Evolutionary conservation across 2,888 invertebrate species (phyloP).

Genomic region (Azorinus chamasolen): DNA sequence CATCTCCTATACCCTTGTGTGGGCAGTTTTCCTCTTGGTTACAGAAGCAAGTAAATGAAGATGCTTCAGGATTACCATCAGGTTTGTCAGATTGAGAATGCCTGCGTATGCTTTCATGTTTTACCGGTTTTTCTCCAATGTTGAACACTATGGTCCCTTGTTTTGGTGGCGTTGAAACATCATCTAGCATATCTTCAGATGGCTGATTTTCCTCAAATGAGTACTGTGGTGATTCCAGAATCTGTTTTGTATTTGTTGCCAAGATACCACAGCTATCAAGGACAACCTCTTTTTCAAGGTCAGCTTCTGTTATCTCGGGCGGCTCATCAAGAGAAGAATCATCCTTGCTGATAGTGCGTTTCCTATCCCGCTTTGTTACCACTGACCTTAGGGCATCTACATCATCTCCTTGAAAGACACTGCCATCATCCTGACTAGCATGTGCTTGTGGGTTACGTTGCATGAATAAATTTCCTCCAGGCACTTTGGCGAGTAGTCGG

Average conservation of each 20-base stretch:
- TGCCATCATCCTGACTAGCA: background rate
- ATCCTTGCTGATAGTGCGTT: slow-evolving; percentile 52
- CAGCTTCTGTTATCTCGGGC: slow-evolving; percentile 46
- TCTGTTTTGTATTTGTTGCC: slow-evolving; percentile 81
- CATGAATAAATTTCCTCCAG: slow-evolving; percentile 49
- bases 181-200: slow-evolving; percentile 26
- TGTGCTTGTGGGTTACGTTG: slow-evolving; percentile 13
- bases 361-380: background rate
- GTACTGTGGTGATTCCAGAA: slow-evolving; percentile 61
- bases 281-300: slow-evolving; percentile 75
- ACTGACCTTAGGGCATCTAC: background rate
- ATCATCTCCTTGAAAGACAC: background rate
- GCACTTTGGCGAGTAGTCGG: slow-evolving; percentile 50
- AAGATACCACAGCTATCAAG: slow-evolving; percentile 86
- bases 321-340: slow-evolving; percentile 62
- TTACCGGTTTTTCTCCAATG: no score
- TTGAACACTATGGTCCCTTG: no score
- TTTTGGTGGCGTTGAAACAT: slow-evolving; percentile 1
- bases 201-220: slow-evolving; percentile 38
- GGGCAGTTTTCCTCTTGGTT: slow-evolving; percentile 8
- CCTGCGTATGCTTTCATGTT: no score
- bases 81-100: no score
- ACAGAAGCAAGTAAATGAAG: slow-evolving; percentile 35
- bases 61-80: background rate
- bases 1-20: slow-evolving; percentile 5